Base-by-base conservation (phyloP, 2,888 invertebrate species). In the Drosophila neonasuta region DNA sequence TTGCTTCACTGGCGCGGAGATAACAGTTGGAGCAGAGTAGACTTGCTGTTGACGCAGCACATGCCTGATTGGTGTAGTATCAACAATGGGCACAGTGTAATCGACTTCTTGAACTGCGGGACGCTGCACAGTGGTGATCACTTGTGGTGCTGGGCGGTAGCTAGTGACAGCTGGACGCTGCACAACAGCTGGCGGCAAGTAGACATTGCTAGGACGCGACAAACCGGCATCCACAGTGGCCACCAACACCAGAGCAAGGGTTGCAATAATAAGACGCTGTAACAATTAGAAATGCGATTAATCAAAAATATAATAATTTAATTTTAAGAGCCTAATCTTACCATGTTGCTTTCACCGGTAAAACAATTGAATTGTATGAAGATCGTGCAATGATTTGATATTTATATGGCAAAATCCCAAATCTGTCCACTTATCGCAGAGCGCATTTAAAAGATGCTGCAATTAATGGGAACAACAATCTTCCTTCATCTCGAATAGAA, bases 311-410 rank as follows among this genome's bases (percentile, higher is more conserved):
- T 32, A 8, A 8, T 2, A 41, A 46, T 39, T 10, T 9, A 0
- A n/a, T 41, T 41, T 20, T 7, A 2, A 6, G 20, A 42, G 13
- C 50, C 3, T 3, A 2, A 58, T 65, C 79, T 66, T 55, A 79
- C 79, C 79, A 80, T 80, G 82, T 74, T 81, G 77, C 64, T 79
- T 72, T 41, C 51, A 48, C 63, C 46, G 62, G 54, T 49, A 17
- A 17, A 48, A 46, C 24, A 62, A 58, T 64, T 54, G 64, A 76
- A 63, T 72, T 80, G 73, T 45, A 51, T 44, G 46, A 32, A 51
- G 45, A 30, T 17, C 45, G 44, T 30, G 34, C 1, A 39, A 20
- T 56, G 32, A 62, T 72, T 70, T 51, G 44, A 63, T 80, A 78
- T 79, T 79, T 79, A 79, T 81, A 79, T 36, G 36, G 45, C 61